Evolutionary conservation across 1,140 invertebrate genomes (phyloP).

Genomic region (Zaprionus africanus): DNA sequence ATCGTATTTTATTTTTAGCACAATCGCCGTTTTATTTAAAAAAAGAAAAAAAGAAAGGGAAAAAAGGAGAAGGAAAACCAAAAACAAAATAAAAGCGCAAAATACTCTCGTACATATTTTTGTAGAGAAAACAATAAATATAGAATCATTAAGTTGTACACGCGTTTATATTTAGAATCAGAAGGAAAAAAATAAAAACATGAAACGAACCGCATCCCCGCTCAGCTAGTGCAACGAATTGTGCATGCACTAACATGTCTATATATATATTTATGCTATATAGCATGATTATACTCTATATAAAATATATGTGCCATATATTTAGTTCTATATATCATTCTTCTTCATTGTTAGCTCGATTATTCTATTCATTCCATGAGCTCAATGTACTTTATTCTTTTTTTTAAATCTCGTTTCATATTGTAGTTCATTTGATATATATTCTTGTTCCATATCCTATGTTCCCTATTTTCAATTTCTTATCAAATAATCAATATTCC

Average conservation of each 20-base stretch:
- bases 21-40: slow-evolving; percentile 64
- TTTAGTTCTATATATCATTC: too few relatives aligned
- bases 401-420: too few relatives aligned
- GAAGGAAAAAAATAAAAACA: slow-evolving; percentile 35
- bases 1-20: slow-evolving; percentile 57
- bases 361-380: too few relatives aligned
- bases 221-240: background rate
- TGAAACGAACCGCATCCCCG: slow-evolving; percentile 1
- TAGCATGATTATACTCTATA: too few relatives aligned
- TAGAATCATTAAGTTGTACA: slow-evolving; percentile 84
- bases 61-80: slow-evolving; percentile 1
- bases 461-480: too few relatives aligned
- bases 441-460: too few relatives aligned
- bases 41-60: slow-evolving; percentile 20
- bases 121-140: slow-evolving; percentile 84
- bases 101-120: slow-evolving; percentile 84
- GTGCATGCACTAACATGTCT: slow-evolving; percentile 11
- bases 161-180: slow-evolving; percentile 80
- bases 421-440: too few relatives aligned
- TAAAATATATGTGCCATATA: too few relatives aligned
- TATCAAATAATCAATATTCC: too few relatives aligned
- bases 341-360: too few relatives aligned
- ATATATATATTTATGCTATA: too few relatives aligned
- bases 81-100: slow-evolving; percentile 64
- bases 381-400: too few relatives aligned